Conservation (phyloP, 2,888 invertebrate genomes). For the Notocelia uddmanniana region DNA sequence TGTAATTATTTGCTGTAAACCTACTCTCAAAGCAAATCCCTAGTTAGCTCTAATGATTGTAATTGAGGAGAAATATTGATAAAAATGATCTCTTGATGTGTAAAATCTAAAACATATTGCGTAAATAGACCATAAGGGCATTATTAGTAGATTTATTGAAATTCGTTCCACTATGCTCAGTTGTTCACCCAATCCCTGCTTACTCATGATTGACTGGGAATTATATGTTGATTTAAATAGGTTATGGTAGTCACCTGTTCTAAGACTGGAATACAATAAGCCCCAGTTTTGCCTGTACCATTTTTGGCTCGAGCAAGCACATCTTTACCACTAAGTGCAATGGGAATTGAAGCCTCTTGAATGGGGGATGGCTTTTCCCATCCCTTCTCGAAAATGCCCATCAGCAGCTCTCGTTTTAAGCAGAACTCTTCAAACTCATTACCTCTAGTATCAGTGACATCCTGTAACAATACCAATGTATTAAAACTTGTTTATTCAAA, state of each 20-base stretch:
- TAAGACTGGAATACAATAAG: slow-evolving; percentile 99
- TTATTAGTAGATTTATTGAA: neutral
- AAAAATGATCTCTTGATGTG: too few species aligned
- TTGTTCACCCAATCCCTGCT: too few species aligned
- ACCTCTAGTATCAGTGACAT: slow-evolving; percentile 99
- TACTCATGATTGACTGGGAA: too few species aligned
- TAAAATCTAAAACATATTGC: too few species aligned
- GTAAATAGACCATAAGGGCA: neutral
- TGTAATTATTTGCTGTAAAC: neutral
- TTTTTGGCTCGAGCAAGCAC: slow-evolving; percentile 99
- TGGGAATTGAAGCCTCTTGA: slow-evolving; percentile 99
- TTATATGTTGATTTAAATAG: neutral
- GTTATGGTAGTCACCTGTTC: slow-evolving; percentile 88
- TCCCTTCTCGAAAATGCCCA: slow-evolving; percentile 99
- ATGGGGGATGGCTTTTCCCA: slow-evolving; percentile 99
- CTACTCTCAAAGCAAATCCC: too few species aligned
- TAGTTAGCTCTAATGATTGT: too few species aligned
- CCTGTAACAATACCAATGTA: slow-evolving; percentile 84
- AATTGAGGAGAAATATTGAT: too few species aligned
- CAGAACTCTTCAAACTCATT: slow-evolving; percentile 99
- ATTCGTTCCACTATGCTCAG: too few species aligned
- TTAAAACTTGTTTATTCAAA: neutral
- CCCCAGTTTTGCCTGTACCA: slow-evolving; percentile 99
- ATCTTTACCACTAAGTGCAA: slow-evolving; percentile 98
- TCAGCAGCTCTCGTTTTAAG: slow-evolving; percentile 97